phyloP scores from a whole-genome alignment of 2,797 vertebrate species.

The Champsocephalus esox region DNA sequence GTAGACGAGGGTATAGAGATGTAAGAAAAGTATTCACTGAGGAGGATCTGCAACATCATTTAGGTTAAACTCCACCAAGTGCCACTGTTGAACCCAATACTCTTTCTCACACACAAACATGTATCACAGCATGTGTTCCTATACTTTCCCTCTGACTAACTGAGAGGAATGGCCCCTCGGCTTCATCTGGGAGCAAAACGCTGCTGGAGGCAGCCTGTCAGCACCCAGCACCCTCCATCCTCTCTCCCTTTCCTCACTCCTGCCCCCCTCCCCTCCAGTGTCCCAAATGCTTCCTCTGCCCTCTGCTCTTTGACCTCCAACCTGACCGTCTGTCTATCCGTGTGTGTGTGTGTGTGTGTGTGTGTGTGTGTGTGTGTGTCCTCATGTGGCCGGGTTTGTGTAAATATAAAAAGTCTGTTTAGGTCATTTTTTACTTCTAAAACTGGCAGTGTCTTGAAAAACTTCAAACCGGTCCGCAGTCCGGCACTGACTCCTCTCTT shows the following conservation, averaged over 20 bases:
- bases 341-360: not conserved
- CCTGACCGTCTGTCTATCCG: slow-evolving; percentile 62
- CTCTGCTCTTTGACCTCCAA: slow-evolving; percentile 78
- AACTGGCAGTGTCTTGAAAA: slow-evolving; percentile 50
- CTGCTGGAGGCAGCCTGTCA: slow-evolving; percentile 80
- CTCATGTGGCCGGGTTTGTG: slow-evolving; percentile 33
- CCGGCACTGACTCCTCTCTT: slow-evolving; percentile 21
- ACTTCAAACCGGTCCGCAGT: slow-evolving; percentile 46
- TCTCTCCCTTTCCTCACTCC: slow-evolving; percentile 70
- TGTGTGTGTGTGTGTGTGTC: not conserved
- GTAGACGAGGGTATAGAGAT: not conserved
- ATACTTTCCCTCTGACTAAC: slow-evolving; percentile 40
- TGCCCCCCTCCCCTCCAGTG: slow-evolving; percentile 37
- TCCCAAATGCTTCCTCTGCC: slow-evolving; percentile 83
- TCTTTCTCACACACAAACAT: not conserved
- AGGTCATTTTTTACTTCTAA: slow-evolving; percentile 39
- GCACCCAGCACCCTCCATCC: slow-evolving; percentile 60
- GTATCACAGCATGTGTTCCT: slow-evolving; percentile 17
- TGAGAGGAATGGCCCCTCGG: slow-evolving; percentile 39
- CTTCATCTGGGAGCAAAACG: slow-evolving; percentile 48
- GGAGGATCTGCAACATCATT: slow-evolving; percentile 29
- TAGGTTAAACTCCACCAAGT: slow-evolving; percentile 5
- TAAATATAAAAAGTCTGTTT: slow-evolving; percentile 34
- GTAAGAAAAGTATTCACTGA: not conserved
- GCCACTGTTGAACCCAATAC: not conserved